Evolutionary conservation across 1,140 invertebrate genomes (phyloP).

Genomic region (Belonocnema kinseyi): DNA sequence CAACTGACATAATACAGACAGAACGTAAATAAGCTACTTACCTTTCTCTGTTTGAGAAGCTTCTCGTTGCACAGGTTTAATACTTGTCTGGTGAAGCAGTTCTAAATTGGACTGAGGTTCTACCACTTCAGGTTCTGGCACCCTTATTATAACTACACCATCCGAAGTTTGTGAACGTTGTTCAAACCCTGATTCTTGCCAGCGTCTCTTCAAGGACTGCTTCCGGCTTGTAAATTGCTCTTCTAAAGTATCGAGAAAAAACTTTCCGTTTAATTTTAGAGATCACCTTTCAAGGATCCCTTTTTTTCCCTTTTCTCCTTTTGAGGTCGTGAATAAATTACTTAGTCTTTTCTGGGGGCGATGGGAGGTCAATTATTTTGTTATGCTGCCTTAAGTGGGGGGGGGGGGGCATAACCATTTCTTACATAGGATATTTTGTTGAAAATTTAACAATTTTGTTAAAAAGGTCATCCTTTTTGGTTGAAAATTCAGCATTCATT

Average conservation of each 20-base stretch:
- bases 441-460: too few species aligned
- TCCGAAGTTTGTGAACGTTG: conserved; percentile 55
- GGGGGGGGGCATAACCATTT: too few species aligned
- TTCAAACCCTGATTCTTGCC: conserved; percentile 59
- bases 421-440: too few species aligned
- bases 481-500: too few species aligned
- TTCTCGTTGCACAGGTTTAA: conserved; percentile 67
- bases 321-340: too few species aligned
- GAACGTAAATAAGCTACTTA: conserved; percentile 42
- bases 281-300: too few species aligned
- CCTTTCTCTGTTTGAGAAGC: conserved; percentile 73
- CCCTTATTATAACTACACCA: conserved; percentile 68
- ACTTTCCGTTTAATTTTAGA: background rate
- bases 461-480: too few species aligned
- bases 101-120: conserved; percentile 68
- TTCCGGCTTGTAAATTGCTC: conserved; percentile 51
- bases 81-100: conserved; percentile 66
- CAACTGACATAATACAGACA: conserved; percentile 22
- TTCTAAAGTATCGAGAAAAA: conserved; percentile 36
- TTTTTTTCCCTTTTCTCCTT: background rate
- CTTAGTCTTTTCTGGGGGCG: too few species aligned
- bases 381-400: too few species aligned
- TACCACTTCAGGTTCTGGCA: conserved; percentile 70
- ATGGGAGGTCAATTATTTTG: too few species aligned
- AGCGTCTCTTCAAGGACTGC: conserved; percentile 64